Percentiles rank a stretch among this genome's conserved stretches.
Conservation (phyloP, 2,888 invertebrate species). For the Drosophila imparisetae region DNA sequence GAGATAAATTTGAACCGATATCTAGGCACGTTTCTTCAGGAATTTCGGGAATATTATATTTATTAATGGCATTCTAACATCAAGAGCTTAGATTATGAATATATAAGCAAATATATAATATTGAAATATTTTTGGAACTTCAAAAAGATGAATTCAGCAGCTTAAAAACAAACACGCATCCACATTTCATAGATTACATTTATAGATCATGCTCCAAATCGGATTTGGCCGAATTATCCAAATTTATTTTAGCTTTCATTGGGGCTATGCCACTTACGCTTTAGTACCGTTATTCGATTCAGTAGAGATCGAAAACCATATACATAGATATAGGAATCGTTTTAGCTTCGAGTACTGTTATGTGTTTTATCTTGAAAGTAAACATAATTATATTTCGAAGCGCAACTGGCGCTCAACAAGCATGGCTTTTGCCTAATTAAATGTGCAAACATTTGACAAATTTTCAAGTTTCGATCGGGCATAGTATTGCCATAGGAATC, state of each 20-base stretch:
- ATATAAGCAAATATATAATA: not conserved
- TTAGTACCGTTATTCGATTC: not conserved
- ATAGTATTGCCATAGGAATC: constrained; percentile 1
- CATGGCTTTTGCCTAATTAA: constrained; percentile 28
- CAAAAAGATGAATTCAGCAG: not conserved
- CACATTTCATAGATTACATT: not conserved
- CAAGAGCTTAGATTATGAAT: not conserved
- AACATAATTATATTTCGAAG: not conserved
- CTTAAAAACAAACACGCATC: not conserved
- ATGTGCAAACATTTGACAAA: constrained; percentile 41
- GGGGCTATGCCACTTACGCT: not conserved
- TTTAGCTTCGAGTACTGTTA: not conserved
- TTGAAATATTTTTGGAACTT: not conserved
- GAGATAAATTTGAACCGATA: constrained; percentile 1
- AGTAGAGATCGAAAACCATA: not conserved
- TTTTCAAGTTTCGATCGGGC: constrained; percentile 15
- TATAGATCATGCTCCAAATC: not conserved
- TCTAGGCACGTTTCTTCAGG: not conserved
- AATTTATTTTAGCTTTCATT: not conserved
- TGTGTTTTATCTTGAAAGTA: not conserved
- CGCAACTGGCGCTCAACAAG: constrained; percentile 17
- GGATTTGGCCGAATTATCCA: not conserved
- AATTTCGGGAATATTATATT: not conserved
- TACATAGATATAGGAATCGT: not conserved
- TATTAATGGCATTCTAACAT: not conserved